Percentiles rank a stretch among this genome's conserved stretches.
Evolutionary conservation across 1,140 invertebrate species (phyloP).

Genomic region (Diuraphis noxia): DNA sequence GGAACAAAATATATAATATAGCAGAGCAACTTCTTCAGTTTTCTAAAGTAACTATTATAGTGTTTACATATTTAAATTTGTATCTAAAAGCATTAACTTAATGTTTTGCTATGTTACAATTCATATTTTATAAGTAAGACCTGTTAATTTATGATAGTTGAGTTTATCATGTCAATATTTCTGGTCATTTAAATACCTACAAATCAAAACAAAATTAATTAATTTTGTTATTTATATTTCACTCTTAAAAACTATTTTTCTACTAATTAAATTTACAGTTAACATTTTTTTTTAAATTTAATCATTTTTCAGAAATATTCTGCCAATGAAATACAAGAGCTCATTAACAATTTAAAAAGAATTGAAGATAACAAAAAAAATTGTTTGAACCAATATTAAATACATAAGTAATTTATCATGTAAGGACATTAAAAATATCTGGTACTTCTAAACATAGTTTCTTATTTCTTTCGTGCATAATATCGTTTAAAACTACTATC

Average conservation of each 20-base stretch:
- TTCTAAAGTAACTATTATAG: not conserved
- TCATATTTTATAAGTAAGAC: not conserved
- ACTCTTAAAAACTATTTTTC: not conserved
- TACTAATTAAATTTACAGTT: not conserved
- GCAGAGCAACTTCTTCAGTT: not conserved
- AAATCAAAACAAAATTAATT: not conserved
- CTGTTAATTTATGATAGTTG: not conserved
- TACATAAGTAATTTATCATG: not conserved
- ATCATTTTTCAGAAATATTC: conserved; percentile 32
- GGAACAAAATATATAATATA: too few relatives aligned
- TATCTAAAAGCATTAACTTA: not conserved
- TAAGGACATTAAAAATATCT: not conserved
- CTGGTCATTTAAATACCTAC: not conserved
- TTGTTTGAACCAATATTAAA: not conserved
- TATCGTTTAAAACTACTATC: conserved; percentile 83
- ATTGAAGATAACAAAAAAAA: not conserved
- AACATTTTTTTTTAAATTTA: not conserved
- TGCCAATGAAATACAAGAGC: not conserved
- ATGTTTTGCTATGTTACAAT: not conserved
- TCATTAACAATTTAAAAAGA: not conserved
- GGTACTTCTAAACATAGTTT: not conserved
- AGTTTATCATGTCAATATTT: not conserved
- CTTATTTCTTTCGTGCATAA: conserved; percentile 63
- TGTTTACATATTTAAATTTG: not conserved
- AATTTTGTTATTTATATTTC: not conserved